phyloP scores from a whole-genome alignment of 92 coral and sea anemone genomes.

The Siderastrea siderea region DNA sequence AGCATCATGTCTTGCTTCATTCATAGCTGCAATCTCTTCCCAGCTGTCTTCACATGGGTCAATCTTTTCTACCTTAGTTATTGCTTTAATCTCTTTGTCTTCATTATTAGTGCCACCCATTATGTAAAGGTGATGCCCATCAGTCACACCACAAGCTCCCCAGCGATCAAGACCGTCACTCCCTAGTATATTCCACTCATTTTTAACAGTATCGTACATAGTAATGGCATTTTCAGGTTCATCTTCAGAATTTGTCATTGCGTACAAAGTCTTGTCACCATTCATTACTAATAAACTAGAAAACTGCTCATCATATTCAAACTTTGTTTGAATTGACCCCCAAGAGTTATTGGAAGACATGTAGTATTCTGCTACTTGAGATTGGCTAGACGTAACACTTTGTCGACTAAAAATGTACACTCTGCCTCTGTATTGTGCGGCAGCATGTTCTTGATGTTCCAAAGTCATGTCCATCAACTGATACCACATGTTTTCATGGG shows the following conservation, averaged over 20 bases:
- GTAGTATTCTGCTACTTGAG: background rate
- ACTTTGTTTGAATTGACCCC: slow-evolving; percentile 4
- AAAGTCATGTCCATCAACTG: background rate
- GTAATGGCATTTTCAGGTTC: background rate
- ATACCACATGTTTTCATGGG: background rate
- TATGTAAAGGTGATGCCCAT: background rate
- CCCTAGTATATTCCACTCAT: background rate
- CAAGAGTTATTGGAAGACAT: background rate
- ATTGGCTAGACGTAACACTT: background rate
- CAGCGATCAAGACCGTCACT: background rate
- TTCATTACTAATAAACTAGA: background rate
- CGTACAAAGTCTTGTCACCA: background rate
- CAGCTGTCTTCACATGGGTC: background rate
- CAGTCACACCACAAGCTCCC: background rate
- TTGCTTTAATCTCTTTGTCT: background rate
- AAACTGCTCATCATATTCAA: background rate
- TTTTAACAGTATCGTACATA: background rate
- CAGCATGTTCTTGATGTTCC: background rate
- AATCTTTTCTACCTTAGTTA: background rate
- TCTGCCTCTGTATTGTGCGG: background rate
- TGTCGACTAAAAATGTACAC: background rate
- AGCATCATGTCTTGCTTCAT: background rate
- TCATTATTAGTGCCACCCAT: background rate
- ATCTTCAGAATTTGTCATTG: background rate
- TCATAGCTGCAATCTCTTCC: background rate